Evolutionary conservation across 1,140 invertebrate species (phyloP).

Genomic region (Monochamus saltuarius): DNA sequence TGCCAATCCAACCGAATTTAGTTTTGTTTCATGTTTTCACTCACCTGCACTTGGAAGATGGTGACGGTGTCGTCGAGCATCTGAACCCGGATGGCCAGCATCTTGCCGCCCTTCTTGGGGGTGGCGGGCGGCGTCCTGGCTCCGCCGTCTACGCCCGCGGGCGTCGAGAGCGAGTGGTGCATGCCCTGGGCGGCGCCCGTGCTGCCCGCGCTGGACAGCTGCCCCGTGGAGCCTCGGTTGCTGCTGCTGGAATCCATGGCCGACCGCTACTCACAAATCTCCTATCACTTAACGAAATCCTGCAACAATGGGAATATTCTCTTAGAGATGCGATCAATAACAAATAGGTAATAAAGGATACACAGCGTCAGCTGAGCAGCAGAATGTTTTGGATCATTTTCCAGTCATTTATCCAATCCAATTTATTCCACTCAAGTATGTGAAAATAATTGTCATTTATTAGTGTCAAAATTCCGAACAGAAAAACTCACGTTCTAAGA

Average conservation of each 20-base stretch:
- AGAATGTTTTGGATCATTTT: too few species aligned
- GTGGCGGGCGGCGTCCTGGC: conserved; percentile 69
- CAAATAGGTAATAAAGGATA: too few species aligned
- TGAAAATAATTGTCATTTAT: too few species aligned
- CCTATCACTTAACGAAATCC: conserved; percentile 21
- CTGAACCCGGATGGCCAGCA: conserved; percentile 81
- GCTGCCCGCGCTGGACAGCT: conserved; percentile 45
- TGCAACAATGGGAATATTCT: neutral
- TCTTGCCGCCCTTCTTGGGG: conserved; percentile 80
- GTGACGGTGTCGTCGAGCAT: conserved; percentile 87
- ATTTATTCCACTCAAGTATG: too few species aligned
- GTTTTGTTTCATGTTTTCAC: conserved; percentile 39
- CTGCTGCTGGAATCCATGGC: conserved; percentile 31
- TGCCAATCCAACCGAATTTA: too few species aligned
- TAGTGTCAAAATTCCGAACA: too few species aligned
- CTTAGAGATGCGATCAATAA: too few species aligned
- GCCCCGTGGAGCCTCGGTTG: conserved; percentile 46
- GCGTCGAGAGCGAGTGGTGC: conserved; percentile 81
- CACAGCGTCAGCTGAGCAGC: too few species aligned
- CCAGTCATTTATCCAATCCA: too few species aligned
- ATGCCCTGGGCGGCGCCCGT: conserved; percentile 57
- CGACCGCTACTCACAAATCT: conserved; percentile 7
- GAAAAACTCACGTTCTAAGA: too few species aligned
- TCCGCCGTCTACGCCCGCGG: conserved; percentile 70
- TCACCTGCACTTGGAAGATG: conserved; percentile 89